Base-by-base conservation (phyloP, 2,888 invertebrate species). In the Osmoderma eremita region DNA sequence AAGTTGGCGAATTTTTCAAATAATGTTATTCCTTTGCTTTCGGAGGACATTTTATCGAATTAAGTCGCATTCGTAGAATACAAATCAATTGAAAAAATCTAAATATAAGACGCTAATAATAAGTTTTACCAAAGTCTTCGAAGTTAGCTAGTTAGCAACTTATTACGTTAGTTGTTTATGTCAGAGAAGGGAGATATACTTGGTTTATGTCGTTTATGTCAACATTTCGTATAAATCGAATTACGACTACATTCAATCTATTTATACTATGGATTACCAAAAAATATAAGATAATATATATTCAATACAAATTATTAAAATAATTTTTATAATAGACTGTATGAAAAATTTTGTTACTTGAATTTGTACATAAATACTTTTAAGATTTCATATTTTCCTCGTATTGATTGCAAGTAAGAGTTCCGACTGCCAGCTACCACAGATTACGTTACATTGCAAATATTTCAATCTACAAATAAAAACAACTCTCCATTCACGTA, bases 1-100 rank as follows among this genome's bases (percentile, higher is more conserved):
- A 79, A 63, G 72, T 77, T 74, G 36, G 78, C 74, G 70, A 79
- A 77, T 64, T 76, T 73, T 58, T 76, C 75, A 54, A 81, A 77
- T 24, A 76, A 48, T 12, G 54, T 39, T 48, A 39, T 45, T 65
- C 67, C 64, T 17, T 65, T 56, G 48, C 65, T 68, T 61, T 65
- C 17, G 38, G 54, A 17, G 4, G 38, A 13, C 65, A 63, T 61
- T 18, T 67, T 54, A 12, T 30, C 30, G 30, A 10, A 30, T 8
- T 10, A 30, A 30, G 10, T 5, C 18, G 39, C 24, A 22, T 17
- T 41, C 41, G 62, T 38, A 41, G 13, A 38, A 30, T 42, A 20
- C 30, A 53, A 63, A 30, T 38, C n/a, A 63, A 45, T 18, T 49
- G 36, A 13, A 50, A 56, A 56, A 58, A 24, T 62, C 41, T 68